These are phyloP conservation scores for Hyperopisus bebe DNA, from an alignment of 2,113 vertebrate genomes.

Conservation along the genomic window DNA sequence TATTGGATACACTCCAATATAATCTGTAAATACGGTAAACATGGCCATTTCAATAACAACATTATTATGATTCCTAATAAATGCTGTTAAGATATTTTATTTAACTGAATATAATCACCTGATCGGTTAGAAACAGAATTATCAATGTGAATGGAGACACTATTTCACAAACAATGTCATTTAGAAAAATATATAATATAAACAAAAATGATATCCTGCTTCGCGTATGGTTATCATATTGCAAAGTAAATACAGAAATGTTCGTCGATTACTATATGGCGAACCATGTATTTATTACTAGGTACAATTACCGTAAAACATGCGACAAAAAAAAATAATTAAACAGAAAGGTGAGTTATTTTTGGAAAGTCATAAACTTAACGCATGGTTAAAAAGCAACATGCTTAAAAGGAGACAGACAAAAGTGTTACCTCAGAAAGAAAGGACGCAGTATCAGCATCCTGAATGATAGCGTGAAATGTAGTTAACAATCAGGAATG, in stretches of 20 bases:
- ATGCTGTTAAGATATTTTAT: not conserved
- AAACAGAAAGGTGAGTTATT: not conserved
- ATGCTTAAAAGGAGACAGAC: not conserved
- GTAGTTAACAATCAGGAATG: slow-evolving; percentile 16
- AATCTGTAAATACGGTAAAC: not conserved
- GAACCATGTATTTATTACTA: not conserved
- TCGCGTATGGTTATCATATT: not conserved
- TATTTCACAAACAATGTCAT: not conserved
- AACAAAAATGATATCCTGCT: not conserved
- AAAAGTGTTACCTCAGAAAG: slow-evolving; percentile 73
- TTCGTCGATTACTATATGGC: not conserved
- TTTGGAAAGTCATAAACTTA: not conserved
- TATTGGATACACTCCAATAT: not conserved
- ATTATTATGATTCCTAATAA: not conserved
- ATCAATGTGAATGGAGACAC: not conserved
- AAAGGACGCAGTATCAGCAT: slow-evolving; percentile 54
- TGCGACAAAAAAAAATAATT: not conserved
- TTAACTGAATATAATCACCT: not conserved
- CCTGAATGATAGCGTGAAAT: slow-evolving; percentile 65
- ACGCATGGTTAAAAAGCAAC: not conserved
- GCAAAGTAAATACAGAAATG: not conserved
- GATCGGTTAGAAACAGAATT: not conserved
- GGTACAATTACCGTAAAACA: not conserved
- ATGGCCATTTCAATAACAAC: not conserved
- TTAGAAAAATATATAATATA: not conserved